Percentiles rank a stretch among this genome's conserved stretches.
These are phyloP conservation scores for Danio jaintianensis DNA, from an alignment of 2,797 vertebrate species.

Conservation along the genomic window DNA sequence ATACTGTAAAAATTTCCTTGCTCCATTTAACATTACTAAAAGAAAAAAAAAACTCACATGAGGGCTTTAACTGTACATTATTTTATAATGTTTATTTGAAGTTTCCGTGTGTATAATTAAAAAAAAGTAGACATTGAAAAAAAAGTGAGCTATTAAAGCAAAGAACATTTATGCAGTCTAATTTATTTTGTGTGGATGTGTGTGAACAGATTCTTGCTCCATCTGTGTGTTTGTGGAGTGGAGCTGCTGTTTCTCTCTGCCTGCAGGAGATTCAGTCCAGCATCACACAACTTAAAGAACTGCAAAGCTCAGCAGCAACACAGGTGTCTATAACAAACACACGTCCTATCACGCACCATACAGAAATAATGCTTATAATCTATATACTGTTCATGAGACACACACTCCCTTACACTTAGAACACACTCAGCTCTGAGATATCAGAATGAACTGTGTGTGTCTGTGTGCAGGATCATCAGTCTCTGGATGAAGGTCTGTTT, in stretches of 20 bases:
- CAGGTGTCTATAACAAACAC: slow-evolving; percentile 73
- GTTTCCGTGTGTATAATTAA: neutral
- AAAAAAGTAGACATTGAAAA: neutral
- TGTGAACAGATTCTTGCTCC: slow-evolving; percentile 78
- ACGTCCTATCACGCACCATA: slow-evolving; percentile 1
- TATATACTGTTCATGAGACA: neutral
- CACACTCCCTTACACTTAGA: neutral
- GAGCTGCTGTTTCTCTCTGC: slow-evolving; percentile 70
- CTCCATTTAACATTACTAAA: no score
- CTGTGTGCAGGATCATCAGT: slow-evolving; percentile 70
- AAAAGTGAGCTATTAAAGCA: neutral
- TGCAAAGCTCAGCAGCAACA: slow-evolving; percentile 74
- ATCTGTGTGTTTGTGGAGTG: slow-evolving; percentile 67
- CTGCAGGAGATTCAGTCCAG: slow-evolving; percentile 82
- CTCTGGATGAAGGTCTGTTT: slow-evolving; percentile 83
- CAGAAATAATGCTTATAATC: neutral
- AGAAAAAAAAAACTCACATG: no score
- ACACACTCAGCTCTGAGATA: neutral
- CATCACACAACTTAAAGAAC: slow-evolving; percentile 77
- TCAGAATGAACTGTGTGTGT: neutral
- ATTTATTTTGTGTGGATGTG: slow-evolving; percentile 27
- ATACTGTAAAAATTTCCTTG: no score
- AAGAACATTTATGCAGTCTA: neutral
- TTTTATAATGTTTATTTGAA: neutral
- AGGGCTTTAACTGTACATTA: neutral